phyloP scores from a whole-genome alignment of 2,888 invertebrate genomes.

The Spisula solida region DNA sequence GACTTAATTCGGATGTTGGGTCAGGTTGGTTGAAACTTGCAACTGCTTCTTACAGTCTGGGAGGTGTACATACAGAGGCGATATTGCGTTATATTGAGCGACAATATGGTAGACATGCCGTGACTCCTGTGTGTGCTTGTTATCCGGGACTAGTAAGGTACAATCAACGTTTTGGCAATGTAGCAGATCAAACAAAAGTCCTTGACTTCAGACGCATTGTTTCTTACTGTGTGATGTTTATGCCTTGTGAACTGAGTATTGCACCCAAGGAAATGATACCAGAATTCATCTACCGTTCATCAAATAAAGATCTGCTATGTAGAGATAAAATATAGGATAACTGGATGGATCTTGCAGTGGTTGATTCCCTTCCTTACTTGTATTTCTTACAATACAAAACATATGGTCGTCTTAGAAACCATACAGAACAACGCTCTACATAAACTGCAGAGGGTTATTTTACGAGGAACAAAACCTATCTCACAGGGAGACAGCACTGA shows the following conservation, averaged over 20 bases:
- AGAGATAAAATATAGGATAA: neutral
- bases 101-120: neutral
- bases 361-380: neutral
- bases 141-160: neutral
- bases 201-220: neutral
- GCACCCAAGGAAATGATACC: slow-evolving; percentile 5
- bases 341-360: slow-evolving; percentile 1
- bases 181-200: neutral
- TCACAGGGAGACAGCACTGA: neutral
- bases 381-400: slow-evolving; percentile 6
- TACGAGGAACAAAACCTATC: neutral
- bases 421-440: too few species aligned
- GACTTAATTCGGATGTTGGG: neutral
- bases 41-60: neutral
- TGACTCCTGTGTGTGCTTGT: neutral
- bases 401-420: neutral
- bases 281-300: slow-evolving; percentile 13
- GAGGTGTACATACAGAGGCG: neutral
- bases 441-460: too few species aligned
- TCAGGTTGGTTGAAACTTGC: slow-evolving; percentile 20
- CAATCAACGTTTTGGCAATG: neutral
- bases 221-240: neutral
- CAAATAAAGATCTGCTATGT: neutral
- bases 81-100: neutral
- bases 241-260: slow-evolving; percentile 21